Evolutionary conservation across 1,140 invertebrate species (phyloP).

Genomic region (Dreissena rostriformis): DNA sequence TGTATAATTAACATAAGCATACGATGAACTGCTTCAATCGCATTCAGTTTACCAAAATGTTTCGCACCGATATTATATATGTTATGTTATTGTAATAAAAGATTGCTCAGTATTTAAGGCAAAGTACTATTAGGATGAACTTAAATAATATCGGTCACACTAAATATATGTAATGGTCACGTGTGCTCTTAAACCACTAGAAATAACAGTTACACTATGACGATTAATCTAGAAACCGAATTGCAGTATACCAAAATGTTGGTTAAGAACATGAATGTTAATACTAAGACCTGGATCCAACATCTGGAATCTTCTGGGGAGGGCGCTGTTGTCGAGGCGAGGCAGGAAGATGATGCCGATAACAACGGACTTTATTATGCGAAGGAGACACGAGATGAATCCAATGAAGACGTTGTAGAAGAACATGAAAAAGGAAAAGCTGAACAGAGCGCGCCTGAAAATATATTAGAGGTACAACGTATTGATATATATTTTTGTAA

Average conservation of each 20-base stretch:
- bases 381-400: constrained; percentile 62
- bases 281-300: constrained; percentile 64
- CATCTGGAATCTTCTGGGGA: constrained; percentile 64
- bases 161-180: background rate
- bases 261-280: constrained; percentile 24
- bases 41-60: background rate
- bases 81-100: background rate
- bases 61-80: background rate
- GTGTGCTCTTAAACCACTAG: background rate
- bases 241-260: background rate
- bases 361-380: constrained; percentile 64
- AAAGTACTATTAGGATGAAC: background rate
- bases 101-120: background rate
- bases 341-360: constrained; percentile 62
- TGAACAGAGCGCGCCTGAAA: constrained; percentile 64
- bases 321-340: constrained; percentile 63
- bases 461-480: background rate
- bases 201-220: background rate
- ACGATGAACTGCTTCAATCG: background rate
- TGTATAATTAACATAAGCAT: constrained; percentile 24
- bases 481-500: too few species aligned
- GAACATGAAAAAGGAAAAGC: constrained; percentile 69
- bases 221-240: background rate
- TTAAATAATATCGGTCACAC: background rate
- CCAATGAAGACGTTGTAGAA: constrained; percentile 72